phyloP scores from a whole-genome alignment of 2,113 vertebrate species.

The Brachyhypopomus occidentalis region DNA sequence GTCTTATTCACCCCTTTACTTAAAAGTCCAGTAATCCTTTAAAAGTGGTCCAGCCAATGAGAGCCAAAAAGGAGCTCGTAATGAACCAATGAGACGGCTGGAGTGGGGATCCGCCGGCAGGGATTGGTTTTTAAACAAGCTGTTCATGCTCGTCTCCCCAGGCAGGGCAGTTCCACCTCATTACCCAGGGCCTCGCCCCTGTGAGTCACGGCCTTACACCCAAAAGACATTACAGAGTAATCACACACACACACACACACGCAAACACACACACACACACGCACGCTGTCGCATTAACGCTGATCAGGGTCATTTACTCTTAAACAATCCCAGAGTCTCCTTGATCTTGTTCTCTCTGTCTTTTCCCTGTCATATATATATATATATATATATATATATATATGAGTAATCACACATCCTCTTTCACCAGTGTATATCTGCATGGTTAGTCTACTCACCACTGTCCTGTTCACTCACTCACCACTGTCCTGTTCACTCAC shows the following conservation, averaged over 20 bases:
- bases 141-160: conserved; percentile 49
- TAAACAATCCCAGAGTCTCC: conserved; percentile 7
- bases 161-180: conserved; percentile 46
- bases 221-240: conserved; percentile 51
- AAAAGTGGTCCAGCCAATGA: conserved; percentile 39
- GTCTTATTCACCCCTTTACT: neutral
- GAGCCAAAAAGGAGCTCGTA: conserved; percentile 16
- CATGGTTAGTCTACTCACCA: too few species aligned
- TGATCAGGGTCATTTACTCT: conserved; percentile 45
- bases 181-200: conserved; percentile 26
- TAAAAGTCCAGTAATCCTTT: conserved; percentile 27
- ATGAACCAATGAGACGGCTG: conserved; percentile 60
- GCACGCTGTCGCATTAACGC: conserved; percentile 28
- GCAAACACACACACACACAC: neutral
- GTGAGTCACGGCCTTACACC: conserved; percentile 42
- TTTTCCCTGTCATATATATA: neutral
- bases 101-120: conserved; percentile 38
- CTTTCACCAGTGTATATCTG: too few species aligned
- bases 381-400: neutral
- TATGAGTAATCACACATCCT: conserved; percentile 27
- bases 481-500: too few species aligned
- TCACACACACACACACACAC: conserved; percentile 1
- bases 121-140: conserved; percentile 57
- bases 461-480: too few species aligned
- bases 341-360: neutral